A percentile compares a stretch with the other conserved stretches of the same genome.
phyloP scores from a whole-genome alignment of 2,113 vertebrate species.

The Falcunculus frontatus region DNA sequence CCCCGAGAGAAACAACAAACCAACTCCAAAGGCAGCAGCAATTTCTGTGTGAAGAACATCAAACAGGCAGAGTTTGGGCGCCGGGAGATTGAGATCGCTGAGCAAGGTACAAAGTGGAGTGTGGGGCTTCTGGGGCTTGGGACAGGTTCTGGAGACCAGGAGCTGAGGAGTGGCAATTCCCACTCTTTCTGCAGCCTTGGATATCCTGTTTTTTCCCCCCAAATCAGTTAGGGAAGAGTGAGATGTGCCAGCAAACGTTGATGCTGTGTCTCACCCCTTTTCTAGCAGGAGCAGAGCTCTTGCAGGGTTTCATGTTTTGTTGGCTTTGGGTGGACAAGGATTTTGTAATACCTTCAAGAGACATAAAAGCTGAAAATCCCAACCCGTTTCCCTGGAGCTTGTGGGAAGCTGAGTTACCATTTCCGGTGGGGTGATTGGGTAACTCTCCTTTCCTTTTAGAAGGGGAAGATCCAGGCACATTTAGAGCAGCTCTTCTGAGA shows the following conservation, averaged over 20 bases:
- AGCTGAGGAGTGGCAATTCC: not conserved
- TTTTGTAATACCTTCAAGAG: not conserved
- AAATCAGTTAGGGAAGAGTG: not conserved
- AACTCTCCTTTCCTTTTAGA: not conserved
- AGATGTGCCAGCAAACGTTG: fast-evolving
- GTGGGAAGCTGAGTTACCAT: not conserved
- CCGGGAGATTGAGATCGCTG: conserved; percentile 93
- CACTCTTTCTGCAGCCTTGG: not conserved
- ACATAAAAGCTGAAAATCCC: not conserved
- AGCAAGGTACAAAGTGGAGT: conserved; percentile 78
- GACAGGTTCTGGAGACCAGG: not conserved
- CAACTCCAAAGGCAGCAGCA: conserved; percentile 90
- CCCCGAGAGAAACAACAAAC: conserved; percentile 91
- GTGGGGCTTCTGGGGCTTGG: not conserved
- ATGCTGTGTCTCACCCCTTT: not conserved
- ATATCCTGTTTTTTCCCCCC: fast-evolving
- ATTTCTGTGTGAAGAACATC: conserved; percentile 97
- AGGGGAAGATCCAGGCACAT: not conserved
- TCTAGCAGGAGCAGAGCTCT: not conserved
- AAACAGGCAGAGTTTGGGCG: conserved; percentile 94
- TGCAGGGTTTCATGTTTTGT: not conserved
- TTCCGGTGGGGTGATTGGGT: not conserved
- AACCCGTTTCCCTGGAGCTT: not conserved
- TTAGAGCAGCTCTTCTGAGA: not conserved
- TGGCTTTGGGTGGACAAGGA: not conserved